Evolutionary conservation across 2,888 invertebrate species (phyloP).

Genomic region (Macrosiphum euphorbiae): DNA sequence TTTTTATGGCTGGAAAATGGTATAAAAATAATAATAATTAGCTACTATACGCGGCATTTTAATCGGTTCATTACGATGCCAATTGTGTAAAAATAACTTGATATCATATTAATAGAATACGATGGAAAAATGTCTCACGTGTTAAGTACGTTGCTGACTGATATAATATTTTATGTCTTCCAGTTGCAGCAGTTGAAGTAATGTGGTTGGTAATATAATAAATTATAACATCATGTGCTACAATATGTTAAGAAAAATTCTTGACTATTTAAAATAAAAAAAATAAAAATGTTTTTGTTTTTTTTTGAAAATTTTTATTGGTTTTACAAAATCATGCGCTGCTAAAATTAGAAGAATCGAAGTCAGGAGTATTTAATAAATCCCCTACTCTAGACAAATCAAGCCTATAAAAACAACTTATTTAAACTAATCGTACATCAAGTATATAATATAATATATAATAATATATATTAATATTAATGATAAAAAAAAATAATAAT

Average conservation of each 20-base stretch:
- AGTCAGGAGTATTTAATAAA: conserved; percentile 44
- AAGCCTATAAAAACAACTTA: conserved; percentile 61
- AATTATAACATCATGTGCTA: background rate
- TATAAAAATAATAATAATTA: background rate
- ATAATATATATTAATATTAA: conserved; percentile 36
- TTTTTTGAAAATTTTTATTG: conserved; percentile 61
- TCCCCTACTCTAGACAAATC: conserved; percentile 54
- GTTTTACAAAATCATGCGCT: conserved; percentile 60
- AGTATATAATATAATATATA: conserved; percentile 27
- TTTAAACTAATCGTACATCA: conserved; percentile 45
- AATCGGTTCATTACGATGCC: background rate
- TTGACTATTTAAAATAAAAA: background rate
- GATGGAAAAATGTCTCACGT: background rate
- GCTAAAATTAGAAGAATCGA: conserved; percentile 61
- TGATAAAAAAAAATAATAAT: background rate
- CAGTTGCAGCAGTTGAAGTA: background rate
- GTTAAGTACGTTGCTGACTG: background rate
- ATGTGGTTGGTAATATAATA: background rate
- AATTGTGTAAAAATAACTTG: background rate
- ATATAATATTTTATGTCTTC: background rate
- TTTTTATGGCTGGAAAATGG: background rate
- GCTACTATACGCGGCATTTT: background rate
- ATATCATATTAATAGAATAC: background rate
- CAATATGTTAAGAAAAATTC: background rate
- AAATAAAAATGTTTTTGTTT: background rate